These are phyloP conservation scores for Pitta sordida DNA, from an alignment of 2,113 vertebrate species.

Conservation along the genomic window DNA sequence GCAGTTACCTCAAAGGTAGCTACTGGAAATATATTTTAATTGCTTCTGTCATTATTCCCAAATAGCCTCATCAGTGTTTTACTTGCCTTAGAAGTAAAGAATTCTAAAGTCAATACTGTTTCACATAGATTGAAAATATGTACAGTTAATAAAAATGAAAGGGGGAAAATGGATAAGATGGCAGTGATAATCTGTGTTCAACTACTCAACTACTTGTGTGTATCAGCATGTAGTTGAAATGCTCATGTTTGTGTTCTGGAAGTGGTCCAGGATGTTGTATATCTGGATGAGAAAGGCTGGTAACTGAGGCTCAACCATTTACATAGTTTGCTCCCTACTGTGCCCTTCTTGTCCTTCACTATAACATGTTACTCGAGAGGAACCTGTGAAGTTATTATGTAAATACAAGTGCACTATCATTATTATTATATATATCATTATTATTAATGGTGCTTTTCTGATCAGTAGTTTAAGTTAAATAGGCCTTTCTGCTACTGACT, in stretches of 20 bases:
- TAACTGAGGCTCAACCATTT: neutral
- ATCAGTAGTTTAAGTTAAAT: neutral
- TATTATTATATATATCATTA: too few relatives aligned
- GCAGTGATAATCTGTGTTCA: neutral
- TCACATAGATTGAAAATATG: neutral
- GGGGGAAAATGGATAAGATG: neutral
- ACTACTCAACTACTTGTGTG: neutral
- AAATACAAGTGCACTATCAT: neutral
- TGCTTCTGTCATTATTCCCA: neutral
- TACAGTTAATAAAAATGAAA: neutral
- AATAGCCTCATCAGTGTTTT: neutral
- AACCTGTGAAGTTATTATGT: neutral
- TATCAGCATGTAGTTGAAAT: neutral
- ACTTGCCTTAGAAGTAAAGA: neutral
- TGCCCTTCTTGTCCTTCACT: neutral
- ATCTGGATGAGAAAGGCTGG: neutral
- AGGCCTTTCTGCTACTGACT: neutral
- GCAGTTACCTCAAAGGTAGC: neutral
- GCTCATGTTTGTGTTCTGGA: neutral
- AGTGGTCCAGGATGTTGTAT: neutral
- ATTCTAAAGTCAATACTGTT: neutral
- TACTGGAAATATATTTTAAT: neutral
- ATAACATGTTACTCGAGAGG: neutral
- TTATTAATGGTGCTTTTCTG: neutral
- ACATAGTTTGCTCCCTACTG: neutral